These are phyloP conservation scores for Cyrtodaria siliqua DNA, from an alignment of 2,888 invertebrate genomes.

Conservation along the genomic window DNA sequence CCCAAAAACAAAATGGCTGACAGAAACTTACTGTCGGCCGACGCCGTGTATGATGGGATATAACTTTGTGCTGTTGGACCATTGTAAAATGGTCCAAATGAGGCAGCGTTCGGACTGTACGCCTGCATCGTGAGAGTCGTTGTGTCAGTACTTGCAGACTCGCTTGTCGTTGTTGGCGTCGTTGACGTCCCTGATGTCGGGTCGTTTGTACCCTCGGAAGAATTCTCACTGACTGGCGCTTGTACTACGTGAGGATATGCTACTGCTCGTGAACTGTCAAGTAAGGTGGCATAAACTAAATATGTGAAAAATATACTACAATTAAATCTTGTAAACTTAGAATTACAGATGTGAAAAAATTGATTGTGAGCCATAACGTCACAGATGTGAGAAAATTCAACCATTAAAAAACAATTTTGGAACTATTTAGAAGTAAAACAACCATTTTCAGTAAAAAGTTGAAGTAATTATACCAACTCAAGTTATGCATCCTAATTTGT, in stretches of 20 bases:
- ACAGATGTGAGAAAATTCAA: too few relatives aligned
- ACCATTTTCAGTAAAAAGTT: too few relatives aligned
- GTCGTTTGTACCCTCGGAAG: conserved; percentile 41
- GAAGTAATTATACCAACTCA: too few relatives aligned
- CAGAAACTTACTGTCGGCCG: conserved; percentile 47
- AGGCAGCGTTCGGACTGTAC: conserved; percentile 44
- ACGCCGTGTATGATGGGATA: conserved; percentile 49
- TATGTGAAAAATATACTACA: too few relatives aligned
- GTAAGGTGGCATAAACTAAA: too few relatives aligned
- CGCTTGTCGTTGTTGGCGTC: conserved; percentile 30
- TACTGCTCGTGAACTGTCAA: conserved; percentile 50
- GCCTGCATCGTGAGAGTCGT: conserved; percentile 48
- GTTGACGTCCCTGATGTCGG: conserved; percentile 26
- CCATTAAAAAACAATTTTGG: too few relatives aligned
- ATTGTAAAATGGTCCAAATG: conserved; percentile 42
- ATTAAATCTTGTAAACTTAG: too few relatives aligned
- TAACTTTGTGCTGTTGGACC: conserved; percentile 49
- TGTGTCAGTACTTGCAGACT: conserved; percentile 13
- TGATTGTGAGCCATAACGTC: too few relatives aligned
- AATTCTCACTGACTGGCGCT: conserved; percentile 33
- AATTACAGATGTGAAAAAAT: too few relatives aligned
- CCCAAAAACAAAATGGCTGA: background rate
- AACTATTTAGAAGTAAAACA: too few relatives aligned
- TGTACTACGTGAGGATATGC: conserved; percentile 53
- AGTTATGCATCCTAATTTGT: too few relatives aligned